phyloP scores from a whole-genome alignment of 1,140 invertebrate genomes.

The Whitmania pigra region DNA sequence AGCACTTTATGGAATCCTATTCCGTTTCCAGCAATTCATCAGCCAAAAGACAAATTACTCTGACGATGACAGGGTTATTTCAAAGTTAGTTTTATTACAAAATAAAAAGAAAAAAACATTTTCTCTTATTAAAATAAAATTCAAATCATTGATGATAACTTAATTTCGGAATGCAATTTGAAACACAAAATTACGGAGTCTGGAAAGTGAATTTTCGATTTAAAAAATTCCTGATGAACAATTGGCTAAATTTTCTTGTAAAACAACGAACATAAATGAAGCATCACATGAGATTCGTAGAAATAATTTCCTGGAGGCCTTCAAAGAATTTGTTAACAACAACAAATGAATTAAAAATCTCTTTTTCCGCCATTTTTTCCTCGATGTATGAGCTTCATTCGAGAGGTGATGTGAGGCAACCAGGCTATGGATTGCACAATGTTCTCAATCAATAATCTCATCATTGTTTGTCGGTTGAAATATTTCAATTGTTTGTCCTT shows the following conservation, averaged over 20 bases:
- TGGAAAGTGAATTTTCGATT: neutral
- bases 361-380: no score
- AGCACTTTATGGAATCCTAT: neutral
- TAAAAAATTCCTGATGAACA: neutral
- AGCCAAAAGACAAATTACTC: neutral
- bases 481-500: no score
- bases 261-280: no score
- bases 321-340: neutral
- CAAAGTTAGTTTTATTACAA: neutral
- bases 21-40: neutral
- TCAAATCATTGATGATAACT: neutral
- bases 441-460: no score
- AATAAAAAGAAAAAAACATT: no score
- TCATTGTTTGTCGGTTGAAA: no score
- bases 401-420: no score
- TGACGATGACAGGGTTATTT: neutral
- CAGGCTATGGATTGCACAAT: no score
- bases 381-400: no score
- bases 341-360: no score
- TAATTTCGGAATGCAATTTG: neutral
- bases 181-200: neutral
- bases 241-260: no score
- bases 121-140: conserved; percentile 1
- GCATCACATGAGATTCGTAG: no score
- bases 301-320: neutral